phyloP scores from a whole-genome alignment of 2,797 vertebrate species.

The Alca torda region DNA sequence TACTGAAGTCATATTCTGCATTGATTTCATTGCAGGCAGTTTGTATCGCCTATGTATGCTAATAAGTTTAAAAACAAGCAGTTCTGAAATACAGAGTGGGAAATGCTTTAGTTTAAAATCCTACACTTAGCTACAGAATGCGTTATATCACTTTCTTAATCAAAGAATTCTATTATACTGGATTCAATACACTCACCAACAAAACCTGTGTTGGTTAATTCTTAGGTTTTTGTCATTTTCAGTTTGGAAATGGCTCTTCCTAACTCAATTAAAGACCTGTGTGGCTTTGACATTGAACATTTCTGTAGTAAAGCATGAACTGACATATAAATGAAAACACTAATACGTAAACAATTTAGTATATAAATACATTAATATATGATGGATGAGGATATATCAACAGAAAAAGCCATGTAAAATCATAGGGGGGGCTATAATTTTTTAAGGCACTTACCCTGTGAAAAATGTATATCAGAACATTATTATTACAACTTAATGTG shows the following conservation, averaged over 20 bases:
- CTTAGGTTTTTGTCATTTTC: neutral
- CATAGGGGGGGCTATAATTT: neutral
- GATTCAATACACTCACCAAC: neutral
- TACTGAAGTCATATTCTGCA: neutral
- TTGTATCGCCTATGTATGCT: neutral
- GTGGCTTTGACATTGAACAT: neutral
- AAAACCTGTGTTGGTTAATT: neutral
- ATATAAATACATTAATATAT: neutral
- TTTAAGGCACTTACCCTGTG: neutral
- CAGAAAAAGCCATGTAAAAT: neutral
- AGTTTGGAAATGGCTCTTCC: neutral
- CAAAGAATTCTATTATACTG: neutral
- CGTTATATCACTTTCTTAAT: neutral
- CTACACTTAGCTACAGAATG: neutral
- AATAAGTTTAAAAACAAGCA: neutral
- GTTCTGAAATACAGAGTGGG: neutral
- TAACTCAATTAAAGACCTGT: neutral
- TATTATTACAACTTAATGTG: neutral
- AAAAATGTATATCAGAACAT: neutral
- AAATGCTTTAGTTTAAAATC: neutral
- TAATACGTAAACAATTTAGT: neutral
- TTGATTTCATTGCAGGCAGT: neutral
- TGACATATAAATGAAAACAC: neutral
- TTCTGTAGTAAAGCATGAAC: neutral
- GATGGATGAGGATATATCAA: neutral